These are phyloP conservation scores for Rhagoletis zephyria DNA, from an alignment of 1,140 invertebrate species.

Conservation along the genomic window DNA sequence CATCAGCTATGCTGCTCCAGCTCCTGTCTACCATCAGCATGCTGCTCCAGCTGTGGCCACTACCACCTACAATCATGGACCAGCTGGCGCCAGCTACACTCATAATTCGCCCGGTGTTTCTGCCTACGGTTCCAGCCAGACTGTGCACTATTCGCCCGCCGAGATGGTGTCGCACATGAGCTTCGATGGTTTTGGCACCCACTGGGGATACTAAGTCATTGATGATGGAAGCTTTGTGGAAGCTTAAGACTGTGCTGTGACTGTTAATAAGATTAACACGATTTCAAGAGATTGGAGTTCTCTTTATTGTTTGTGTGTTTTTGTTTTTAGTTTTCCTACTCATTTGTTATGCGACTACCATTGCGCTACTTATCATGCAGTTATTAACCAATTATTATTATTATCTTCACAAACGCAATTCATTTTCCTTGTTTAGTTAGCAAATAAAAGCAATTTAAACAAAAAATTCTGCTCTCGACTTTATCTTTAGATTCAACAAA, in stretches of 20 bases:
- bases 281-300: background rate
- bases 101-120: slow-evolving; percentile 72
- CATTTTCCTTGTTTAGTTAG: background rate
- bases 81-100: slow-evolving; percentile 66
- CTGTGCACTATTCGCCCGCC: slow-evolving; percentile 75
- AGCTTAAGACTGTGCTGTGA: background rate
- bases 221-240: background rate
- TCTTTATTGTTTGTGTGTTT: background rate
- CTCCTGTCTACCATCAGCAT: slow-evolving; percentile 72
- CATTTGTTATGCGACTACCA: slow-evolving; percentile 5
- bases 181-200: slow-evolving; percentile 75
- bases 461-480: background rate
- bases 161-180: slow-evolving; percentile 75
- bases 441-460: background rate
- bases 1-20: slow-evolving; percentile 59
- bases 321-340: background rate
- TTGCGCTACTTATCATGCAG: background rate
- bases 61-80: slow-evolving; percentile 68
- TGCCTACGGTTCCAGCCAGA: slow-evolving; percentile 72
- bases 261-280: background rate
- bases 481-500: slow-evolving; percentile 18
- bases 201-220: slow-evolving; percentile 74
- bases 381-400: too few relatives aligned
- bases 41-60: slow-evolving; percentile 74
- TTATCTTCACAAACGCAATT: background rate